Conservation (phyloP, 1,140 invertebrate genomes). For the Drosophila ambigua region DNA sequence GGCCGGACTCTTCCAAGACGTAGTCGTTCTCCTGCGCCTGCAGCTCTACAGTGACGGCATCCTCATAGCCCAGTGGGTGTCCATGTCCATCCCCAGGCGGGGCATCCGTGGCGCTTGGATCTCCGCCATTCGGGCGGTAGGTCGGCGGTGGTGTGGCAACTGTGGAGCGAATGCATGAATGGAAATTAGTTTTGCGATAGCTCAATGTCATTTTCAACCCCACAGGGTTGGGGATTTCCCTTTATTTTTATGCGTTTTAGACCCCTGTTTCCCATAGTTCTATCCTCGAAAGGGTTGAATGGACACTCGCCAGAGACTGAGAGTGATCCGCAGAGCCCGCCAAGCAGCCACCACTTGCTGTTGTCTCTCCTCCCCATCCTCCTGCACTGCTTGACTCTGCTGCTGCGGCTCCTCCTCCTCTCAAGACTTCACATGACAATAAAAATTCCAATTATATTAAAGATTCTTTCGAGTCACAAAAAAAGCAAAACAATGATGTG, state of each 20-base stretch:
- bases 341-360: not conserved
- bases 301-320: not conserved
- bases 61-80: constrained; percentile 18
- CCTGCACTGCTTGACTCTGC: no score
- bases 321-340: constrained; percentile 4
- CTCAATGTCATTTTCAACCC: not conserved
- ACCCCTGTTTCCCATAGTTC: no score
- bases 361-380: not conserved
- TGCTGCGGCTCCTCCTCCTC: not conserved
- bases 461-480: constrained; percentile 24
- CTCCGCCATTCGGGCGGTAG: constrained; percentile 39
- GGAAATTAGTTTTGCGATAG: not conserved
- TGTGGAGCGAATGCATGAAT: not conserved
- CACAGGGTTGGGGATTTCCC: no score
- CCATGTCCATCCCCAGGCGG: constrained; percentile 10
- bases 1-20: constrained; percentile 46
- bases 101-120: constrained; percentile 21
- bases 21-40: constrained; percentile 65
- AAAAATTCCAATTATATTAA: constrained; percentile 72
- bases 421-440: constrained; percentile 45
- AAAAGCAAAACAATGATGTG: constrained; percentile 30
- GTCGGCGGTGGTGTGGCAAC: constrained; percentile 30
- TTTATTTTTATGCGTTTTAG: no score
- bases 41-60: constrained; percentile 36
- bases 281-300: not conserved